phyloP scores from a whole-genome alignment of 1,140 invertebrate genomes.

The Eciton burchellii region DNA sequence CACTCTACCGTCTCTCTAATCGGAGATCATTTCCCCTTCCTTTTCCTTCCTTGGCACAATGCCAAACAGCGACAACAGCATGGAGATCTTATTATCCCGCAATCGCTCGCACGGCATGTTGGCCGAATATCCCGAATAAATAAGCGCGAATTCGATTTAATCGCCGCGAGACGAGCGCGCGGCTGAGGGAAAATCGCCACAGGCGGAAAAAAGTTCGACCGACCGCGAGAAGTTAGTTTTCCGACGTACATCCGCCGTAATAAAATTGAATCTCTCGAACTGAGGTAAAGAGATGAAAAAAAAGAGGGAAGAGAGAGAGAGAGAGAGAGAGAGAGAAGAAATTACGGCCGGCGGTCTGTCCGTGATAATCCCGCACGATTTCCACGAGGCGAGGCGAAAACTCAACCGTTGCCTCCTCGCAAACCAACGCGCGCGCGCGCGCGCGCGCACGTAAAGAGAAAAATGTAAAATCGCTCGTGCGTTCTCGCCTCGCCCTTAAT shows the following conservation, averaged over 20 bases:
- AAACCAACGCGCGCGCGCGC: conserved; percentile 6
- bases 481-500: background rate
- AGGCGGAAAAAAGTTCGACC: conserved; percentile 40
- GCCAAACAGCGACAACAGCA: background rate
- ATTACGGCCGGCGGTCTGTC: conserved; percentile 24
- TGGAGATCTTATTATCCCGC: background rate
- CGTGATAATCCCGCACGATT: conserved; percentile 42
- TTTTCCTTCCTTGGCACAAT: too few species aligned
- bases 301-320: conserved; percentile 22
- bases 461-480: conserved; percentile 10
- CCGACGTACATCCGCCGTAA: conserved; percentile 51
- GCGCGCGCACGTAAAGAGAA: background rate
- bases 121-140: conserved; percentile 4
- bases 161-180: background rate
- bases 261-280: conserved; percentile 51
- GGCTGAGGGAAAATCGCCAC: conserved; percentile 34
- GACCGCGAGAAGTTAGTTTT: conserved; percentile 42
- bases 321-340: conserved; percentile 18
- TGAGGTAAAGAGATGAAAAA: conserved; percentile 8
- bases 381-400: conserved; percentile 2
- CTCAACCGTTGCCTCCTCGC: conserved; percentile 6
- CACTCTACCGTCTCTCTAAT: too few species aligned
- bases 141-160: conserved; percentile 22
- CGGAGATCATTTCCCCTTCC: too few species aligned
- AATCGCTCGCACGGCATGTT: background rate